Base-by-base conservation (phyloP, 1,140 invertebrate genomes). In the Cydia strobilella region DNA sequence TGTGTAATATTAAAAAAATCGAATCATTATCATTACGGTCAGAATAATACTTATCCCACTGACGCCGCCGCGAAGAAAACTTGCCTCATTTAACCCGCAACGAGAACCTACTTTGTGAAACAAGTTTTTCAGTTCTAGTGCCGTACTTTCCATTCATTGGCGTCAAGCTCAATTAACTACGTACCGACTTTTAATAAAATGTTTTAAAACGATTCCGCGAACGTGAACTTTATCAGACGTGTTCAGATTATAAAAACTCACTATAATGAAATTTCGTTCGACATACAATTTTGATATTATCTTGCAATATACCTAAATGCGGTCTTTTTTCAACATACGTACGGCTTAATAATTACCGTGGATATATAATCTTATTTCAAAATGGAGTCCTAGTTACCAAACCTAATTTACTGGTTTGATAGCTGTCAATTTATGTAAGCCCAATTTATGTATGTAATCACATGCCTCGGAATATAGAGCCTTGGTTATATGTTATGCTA, bases 41-140 rank as follows among this genome's bases (percentile, higher is more conserved):
- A n/a, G 35, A 3, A 69, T n/a, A 69, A 35, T 18, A 35, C 31
- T 20, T 69, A 69, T 39, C 31, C 31, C 31, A 15, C 13, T 18
- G 18, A 69, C 65, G 31, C 9, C 13, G 15, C n/a, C 65, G 2
- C 25, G 31, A 69, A 63, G 74, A 66, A 81, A 86, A 84, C 82
- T 85, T 86, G 76, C 69, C 81, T 81, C 78, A 81, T 83, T 84
- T 83, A 74, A 83, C 74, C 78, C 75, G 74, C 75, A 82, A 74
- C 65, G 69, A 82, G 78, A 79, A 76, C 76, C 71, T 76, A 84
- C 83, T 84, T 85, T 75, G 75, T 74, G 74, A 80, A 85, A 79
- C 78, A 82, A 84, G 78, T 84, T 85, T 84, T 86, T 84, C 80
- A 80, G 76, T 75, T 76, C 72, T 78, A 80, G 77, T 79, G 73